Conservation (phyloP, 2,113 vertebrate species). For the Crocuta crocuta region DNA sequence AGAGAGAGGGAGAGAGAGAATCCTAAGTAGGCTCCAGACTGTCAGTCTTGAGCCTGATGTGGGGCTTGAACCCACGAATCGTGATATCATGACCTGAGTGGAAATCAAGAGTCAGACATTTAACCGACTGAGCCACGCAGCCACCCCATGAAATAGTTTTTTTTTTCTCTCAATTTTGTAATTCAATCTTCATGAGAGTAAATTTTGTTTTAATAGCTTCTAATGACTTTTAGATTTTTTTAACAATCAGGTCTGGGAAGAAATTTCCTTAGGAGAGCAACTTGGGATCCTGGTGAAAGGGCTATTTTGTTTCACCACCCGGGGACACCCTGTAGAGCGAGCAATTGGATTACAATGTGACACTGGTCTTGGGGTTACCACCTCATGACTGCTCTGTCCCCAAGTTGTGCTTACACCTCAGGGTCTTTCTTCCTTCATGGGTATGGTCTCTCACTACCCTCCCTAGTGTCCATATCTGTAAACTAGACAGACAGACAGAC, state of each 20-base stretch:
- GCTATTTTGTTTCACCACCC: not conserved
- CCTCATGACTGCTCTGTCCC: not conserved
- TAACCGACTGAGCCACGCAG: not conserved
- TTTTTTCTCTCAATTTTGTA: not conserved
- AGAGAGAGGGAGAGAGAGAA: no score
- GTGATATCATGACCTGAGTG: no score
- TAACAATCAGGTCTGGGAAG: not conserved
- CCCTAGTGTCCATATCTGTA: no score
- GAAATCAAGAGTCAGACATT: no score
- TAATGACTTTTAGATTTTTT: not conserved
- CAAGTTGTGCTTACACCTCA: not conserved
- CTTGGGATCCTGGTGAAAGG: not conserved
- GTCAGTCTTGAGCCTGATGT: no score
- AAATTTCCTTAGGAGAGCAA: not conserved
- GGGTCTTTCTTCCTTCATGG: not conserved
- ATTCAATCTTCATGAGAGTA: not conserved
- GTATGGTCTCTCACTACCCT: not conserved
- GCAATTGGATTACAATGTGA: not conserved
- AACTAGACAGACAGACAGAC: rapidly evolving
- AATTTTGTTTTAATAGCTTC: not conserved
- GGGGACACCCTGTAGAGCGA: not conserved
- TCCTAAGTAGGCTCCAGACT: no score
- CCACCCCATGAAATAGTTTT: no score
- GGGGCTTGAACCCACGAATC: no score
- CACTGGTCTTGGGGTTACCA: not conserved